A percentile compares a stretch with the other conserved stretches of the same genome.
These are phyloP conservation scores for Sander lucioperca DNA, from an alignment of 2,113 vertebrate genomes.

Conservation along the genomic window DNA sequence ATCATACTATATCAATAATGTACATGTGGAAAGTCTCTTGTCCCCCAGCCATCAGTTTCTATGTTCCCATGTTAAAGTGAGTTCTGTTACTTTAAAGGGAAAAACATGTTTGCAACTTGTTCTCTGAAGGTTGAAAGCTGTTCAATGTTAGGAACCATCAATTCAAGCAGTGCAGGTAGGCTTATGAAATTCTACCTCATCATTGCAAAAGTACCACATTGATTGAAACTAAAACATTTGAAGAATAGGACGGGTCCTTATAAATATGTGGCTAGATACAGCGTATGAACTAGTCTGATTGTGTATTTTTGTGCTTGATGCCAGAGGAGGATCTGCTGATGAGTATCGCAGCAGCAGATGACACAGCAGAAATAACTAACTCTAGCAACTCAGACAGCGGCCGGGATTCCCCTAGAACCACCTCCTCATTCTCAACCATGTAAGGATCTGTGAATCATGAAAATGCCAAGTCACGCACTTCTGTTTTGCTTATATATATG, in stretches of 20 bases:
- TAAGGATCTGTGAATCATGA: conserved; percentile 9
- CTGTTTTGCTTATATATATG: neutral
- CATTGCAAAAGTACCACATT: neutral
- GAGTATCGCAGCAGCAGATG: conserved; percentile 70
- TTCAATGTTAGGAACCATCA: no score
- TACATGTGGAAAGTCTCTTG: neutral
- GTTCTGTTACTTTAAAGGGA: no score
- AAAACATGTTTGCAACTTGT: no score
- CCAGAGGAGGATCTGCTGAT: conserved; percentile 83
- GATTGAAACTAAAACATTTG: neutral
- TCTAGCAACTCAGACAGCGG: conserved; percentile 82
- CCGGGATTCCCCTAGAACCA: conserved; percentile 72
- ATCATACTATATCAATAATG: neutral
- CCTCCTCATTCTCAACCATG: conserved; percentile 61
- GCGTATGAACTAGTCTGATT: neutral
- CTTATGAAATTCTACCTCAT: neutral
- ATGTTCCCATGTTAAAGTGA: neutral
- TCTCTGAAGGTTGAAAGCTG: no score
- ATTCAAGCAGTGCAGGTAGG: neutral
- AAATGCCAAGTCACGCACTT: neutral
- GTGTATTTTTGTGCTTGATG: neutral
- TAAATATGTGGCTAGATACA: neutral
- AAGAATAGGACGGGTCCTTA: neutral
- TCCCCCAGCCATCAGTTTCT: neutral
- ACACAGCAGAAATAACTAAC: conserved; percentile 27